Evolutionary conservation across 1,140 invertebrate species (phyloP).

Genomic region (Grapholita molesta): DNA sequence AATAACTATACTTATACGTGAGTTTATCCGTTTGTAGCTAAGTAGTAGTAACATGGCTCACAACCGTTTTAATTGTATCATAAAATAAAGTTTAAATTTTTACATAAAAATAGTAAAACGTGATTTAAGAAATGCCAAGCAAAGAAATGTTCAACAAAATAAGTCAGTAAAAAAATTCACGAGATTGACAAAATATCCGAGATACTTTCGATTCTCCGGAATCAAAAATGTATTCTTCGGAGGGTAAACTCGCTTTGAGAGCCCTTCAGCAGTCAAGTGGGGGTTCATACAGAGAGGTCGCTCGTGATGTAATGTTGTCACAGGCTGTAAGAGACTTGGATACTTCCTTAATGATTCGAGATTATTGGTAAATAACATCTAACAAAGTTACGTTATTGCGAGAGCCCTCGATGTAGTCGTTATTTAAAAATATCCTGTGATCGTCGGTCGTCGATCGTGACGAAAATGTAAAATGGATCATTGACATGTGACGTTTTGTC

Average conservation of each 20-base stretch:
- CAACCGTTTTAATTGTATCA: too few relatives aligned
- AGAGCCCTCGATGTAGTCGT: too few relatives aligned
- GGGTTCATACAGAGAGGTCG: constrained; percentile 25
- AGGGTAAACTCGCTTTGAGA: constrained; percentile 21
- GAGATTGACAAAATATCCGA: neutral
- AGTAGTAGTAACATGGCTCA: too few relatives aligned
- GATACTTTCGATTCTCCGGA: neutral
- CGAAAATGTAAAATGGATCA: too few relatives aligned
- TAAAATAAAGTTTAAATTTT: too few relatives aligned
- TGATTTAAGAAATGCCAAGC: neutral
- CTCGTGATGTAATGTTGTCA: constrained; percentile 4
- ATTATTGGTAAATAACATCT: neutral
- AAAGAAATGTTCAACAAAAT: neutral
- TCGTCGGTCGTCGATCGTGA: too few relatives aligned
- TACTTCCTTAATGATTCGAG: neutral
- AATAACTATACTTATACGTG: too few relatives aligned
- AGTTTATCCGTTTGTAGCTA: too few relatives aligned
- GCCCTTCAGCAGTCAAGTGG: constrained; percentile 38
- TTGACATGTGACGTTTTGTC: too few relatives aligned
- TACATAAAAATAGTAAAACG: too few relatives aligned
- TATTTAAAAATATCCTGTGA: too few relatives aligned
- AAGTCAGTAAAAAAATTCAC: neutral
- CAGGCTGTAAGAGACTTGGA: neutral
- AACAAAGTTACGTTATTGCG: too few relatives aligned
- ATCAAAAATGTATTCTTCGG: neutral